Base-by-base conservation (phyloP, 1,140 invertebrate genomes). In the Druon quercuslanigerum region DNA sequence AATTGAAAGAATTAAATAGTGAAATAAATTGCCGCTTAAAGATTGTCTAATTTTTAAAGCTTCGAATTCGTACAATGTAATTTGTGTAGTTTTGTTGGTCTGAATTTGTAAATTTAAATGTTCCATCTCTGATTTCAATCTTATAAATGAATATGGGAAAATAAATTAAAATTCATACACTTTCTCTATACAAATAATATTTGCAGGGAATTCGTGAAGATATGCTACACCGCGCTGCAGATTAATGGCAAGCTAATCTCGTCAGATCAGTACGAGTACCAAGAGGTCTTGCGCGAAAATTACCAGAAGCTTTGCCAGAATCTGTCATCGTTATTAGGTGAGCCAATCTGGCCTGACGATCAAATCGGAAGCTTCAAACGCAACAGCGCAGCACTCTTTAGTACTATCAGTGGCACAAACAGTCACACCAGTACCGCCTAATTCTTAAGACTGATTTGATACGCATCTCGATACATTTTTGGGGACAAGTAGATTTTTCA, bases 251-350 rank as follows among this genome's bases (percentile, higher is more conserved):
- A 95, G 82, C 92, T 98, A 70, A 97, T 98, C 81, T 94, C 94
- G 51, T 93, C 94, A 7, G 97, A 98, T 90, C 97, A 98, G 87
- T 93, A 95, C 33, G 95, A 98, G 83, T 98, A 98, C 86, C 97
- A 98, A 86, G 95, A 96, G 85, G 95, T 95, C 0, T 90, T 98
- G 9, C 94, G 95, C 83, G 92, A 94, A 50, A 98, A 97, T 88
- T 98, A 96, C 91, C 95, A 95, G 82, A 97, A 98, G 83, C 92
- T 98, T 20, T 96, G 96, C 76, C 93, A 94, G 74, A 95, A 94
- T 54, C 92, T 98, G n/a, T 94, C 95, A 51, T 91, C 92, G 50
- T 88, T 96, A 73, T 92, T 96, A 50, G 95, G 95, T 3, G 95
- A 96, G 87, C 91, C 94, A 0, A 82, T 95, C 33, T 94, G 94